These are phyloP conservation scores for Panulirus ornatus DNA, from an alignment of 1,140 invertebrate genomes.

Conservation along the genomic window DNA sequence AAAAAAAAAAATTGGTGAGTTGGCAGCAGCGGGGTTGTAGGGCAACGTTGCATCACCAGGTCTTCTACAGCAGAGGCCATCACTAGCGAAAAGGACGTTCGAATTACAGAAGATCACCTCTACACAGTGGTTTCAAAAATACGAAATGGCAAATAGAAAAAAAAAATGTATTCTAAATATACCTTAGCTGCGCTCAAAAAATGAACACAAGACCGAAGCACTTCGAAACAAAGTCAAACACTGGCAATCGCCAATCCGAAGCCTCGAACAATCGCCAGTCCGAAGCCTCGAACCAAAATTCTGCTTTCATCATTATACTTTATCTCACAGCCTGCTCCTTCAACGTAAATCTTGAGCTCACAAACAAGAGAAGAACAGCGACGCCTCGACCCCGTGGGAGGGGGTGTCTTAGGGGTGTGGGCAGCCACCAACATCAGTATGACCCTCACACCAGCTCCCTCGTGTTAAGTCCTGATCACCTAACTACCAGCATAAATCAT, in stretches of 20 bases:
- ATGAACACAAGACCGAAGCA: no score
- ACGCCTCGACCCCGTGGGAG: background rate
- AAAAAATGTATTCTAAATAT: no score
- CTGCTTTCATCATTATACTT: background rate
- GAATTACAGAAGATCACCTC: no score
- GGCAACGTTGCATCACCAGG: no score
- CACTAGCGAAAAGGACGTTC: no score
- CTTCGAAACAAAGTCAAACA: no score
- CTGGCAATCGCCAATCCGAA: background rate
- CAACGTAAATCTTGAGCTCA: constrained; percentile 43
- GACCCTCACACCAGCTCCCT: constrained; percentile 8
- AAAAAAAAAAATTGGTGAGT: no score
- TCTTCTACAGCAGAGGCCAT: no score
- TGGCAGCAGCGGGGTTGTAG: no score
- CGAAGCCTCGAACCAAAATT: background rate
- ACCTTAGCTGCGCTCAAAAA: no score
- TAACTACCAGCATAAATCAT: constrained; percentile 31
- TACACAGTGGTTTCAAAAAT: no score
- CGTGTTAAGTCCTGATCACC: constrained; percentile 17
- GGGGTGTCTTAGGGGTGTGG: background rate
- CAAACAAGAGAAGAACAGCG: constrained; percentile 27
- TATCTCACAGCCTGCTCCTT: background rate
- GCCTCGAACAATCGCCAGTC: background rate
- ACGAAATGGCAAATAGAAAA: no score
- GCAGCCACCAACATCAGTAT: constrained; percentile 1